Base-by-base conservation (phyloP, 35 echinoderm and acorn worm genomes). In the Eucidaris tribuloides region DNA sequence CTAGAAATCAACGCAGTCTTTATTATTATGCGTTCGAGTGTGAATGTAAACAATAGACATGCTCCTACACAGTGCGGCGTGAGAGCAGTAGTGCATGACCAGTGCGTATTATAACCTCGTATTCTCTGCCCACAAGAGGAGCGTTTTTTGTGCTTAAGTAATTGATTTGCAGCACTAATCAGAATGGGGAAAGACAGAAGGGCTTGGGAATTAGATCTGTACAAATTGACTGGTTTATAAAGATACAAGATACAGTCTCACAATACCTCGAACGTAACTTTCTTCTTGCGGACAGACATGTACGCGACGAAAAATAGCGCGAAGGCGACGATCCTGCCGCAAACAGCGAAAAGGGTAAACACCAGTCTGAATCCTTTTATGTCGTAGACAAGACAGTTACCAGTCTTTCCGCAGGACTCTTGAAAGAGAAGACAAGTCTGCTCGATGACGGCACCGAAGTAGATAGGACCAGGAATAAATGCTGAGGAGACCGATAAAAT, bases 331-430 rank as follows among this genome's bases (percentile, higher is more conserved):
- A 74, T n/a, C 24, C 68, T 38, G 7, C 68, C 68, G 68, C 68
- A 41, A 24, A 22, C 19, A 1, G 68, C 38, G 37, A 74, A 74
- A 40, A 74, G 35, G 9, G 68, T 74, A 40, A 74, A 74, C 35
- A 74, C 68, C 34, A 74, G 68, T 17, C 92, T 54, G 65, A 90
- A 90, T 17, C 66, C 45, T 22, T 85, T 82, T 24, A 89, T 90
- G 56, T 95, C 82, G 50, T 95, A 95, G 0, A 95, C 58, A 28
- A 84, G 50, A 77, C 92, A 95, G 48, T 84, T 76, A 4, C 92
- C 92, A 17, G 81, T 85, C 38, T 90, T 37, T 7, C 86, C 92
- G 46, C 92, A 94, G 2, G 92, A 89, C 23, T 89, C 74, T 72
- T 89, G 87, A 19, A 84, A 86, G 1, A 95, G 40, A 9, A 86